Evolutionary conservation across 2,888 invertebrate species (phyloP), one percentile per base, ranked within the genome.

Genomic region (Ennomos fuscantarius): DNA sequence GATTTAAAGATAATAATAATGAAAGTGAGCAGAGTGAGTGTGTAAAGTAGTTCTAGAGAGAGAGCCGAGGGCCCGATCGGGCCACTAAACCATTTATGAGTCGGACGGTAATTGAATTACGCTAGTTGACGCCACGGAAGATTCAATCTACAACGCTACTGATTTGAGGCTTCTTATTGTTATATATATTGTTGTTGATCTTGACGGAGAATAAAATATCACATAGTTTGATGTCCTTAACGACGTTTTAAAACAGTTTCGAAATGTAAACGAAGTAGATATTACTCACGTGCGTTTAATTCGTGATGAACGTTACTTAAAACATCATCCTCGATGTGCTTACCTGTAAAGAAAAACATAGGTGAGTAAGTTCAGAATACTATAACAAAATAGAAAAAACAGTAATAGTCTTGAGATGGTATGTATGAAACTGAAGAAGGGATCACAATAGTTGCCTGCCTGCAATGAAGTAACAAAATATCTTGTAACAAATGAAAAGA

Each of bases 41-140:
- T 65, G 72, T 62, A 68, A 62, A 56, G 69, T 63, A 60, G 62
- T 42, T 68, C 70, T 70, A 70, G 81, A 81, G 82, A 45, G 82
- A 24, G 24, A 24, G 24, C 24, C 3, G 24, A 24, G 24, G 24
- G 24, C 24, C n/a, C 24, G 24, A 24, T 79, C 82, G 77, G 80
- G 82, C 82, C 78, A 82, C 79, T 85, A 86, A 86, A 85, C 84
- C 82, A 84, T 85, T 86, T 82, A 84, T 79, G 77, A 79, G 72
- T 65, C 65, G 77, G 74, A 76, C 76, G 76, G 79, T 84, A 86
- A 86, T 86, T 83, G 72, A 82, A 86, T 87, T 86, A 86, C 69
- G 60, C 73, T 71, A 69, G 52, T 42, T 60, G 55, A 72, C 79
- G 77, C 68, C 68, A 66, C 69, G 60, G 65, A 69, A 72, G 62